Percentiles rank a stretch among this genome's conserved stretches.
These are phyloP conservation scores for Lepidurus packardi DNA, from an alignment of 1,140 invertebrate genomes.

Conservation along the genomic window DNA sequence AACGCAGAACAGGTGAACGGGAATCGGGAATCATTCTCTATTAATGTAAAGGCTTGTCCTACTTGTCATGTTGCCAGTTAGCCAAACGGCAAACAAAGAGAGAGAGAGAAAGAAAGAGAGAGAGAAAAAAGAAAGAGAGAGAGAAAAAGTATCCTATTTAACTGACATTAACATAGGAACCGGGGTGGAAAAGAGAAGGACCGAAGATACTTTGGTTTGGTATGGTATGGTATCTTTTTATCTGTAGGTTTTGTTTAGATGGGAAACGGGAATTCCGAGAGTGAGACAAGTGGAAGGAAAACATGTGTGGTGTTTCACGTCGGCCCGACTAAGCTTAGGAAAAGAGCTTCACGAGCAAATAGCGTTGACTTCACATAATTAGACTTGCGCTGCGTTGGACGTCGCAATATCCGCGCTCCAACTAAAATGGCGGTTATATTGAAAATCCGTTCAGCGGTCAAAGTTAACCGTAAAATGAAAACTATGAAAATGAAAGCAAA, in stretches of 20 bases:
- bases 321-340: background rate
- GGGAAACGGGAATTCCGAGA: conserved; percentile 8
- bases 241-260: conserved; percentile 16
- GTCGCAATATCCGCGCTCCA: too few species aligned
- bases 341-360: background rate
- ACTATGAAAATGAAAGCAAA: too few species aligned
- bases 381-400: too few species aligned
- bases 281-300: conserved; percentile 3
- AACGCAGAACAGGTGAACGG: background rate
- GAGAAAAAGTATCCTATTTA: conserved; percentile 16
- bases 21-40: background rate
- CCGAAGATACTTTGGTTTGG: background rate
- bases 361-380: background rate
- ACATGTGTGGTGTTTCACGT: conserved; percentile 1
- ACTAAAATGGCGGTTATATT: too few species aligned
- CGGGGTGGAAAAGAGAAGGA: conserved; percentile 1
- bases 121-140: background rate
- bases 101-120: background rate
- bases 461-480: too few species aligned
- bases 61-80: background rate
- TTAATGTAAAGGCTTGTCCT: background rate
- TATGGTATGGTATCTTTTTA: too few species aligned
- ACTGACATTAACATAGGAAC: background rate
- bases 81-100: background rate
- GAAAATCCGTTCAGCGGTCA: too few species aligned